Conservation (phyloP, 92 coral and sea anemone species). For the Phymanthus crucifer region DNA sequence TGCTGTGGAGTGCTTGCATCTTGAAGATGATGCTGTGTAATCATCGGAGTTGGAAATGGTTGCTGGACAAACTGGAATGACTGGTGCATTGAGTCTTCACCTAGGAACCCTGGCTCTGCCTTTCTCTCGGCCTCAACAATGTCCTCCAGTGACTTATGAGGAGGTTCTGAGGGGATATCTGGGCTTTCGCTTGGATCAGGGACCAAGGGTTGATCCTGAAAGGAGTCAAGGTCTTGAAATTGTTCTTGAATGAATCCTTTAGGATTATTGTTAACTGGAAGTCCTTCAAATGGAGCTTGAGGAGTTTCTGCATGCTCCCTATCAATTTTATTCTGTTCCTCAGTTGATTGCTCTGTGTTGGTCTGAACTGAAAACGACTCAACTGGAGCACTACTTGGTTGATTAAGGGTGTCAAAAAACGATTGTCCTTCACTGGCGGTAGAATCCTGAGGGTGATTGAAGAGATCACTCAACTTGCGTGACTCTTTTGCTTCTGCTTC, state of each 20-base stretch:
- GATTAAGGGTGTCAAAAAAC: slow-evolving; percentile 82
- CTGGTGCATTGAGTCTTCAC: slow-evolving; percentile 29
- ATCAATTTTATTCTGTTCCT: neutral
- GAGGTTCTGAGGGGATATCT: slow-evolving; percentile 24
- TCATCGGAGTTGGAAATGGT: slow-evolving; percentile 39
- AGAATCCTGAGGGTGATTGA: slow-evolving; percentile 31
- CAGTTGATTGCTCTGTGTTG: neutral
- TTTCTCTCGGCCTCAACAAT: slow-evolving; percentile 20
- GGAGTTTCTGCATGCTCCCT: neutral
- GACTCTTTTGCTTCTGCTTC: slow-evolving; percentile 42
- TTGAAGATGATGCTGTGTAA: slow-evolving; percentile 43
- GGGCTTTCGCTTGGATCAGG: slow-evolving; percentile 13
- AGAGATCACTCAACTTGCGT: slow-evolving; percentile 73
- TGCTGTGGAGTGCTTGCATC: slow-evolving; percentile 30
- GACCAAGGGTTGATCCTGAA: slow-evolving; percentile 16
- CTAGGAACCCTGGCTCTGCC: slow-evolving; percentile 17
- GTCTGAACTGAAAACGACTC: neutral
- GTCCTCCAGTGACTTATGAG: slow-evolving; percentile 32
- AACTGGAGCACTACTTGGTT: slow-evolving; percentile 45
- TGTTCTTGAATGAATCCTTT: slow-evolving; percentile 3
- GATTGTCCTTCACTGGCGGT: slow-evolving; percentile 66
- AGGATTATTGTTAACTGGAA: neutral
- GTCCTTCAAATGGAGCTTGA: slow-evolving; percentile 23
- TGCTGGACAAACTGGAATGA: slow-evolving; percentile 43
- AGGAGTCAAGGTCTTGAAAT: slow-evolving; percentile 12